A percentile compares a stretch with the other conserved stretches of the same genome.
These are phyloP conservation scores for Erethizon dorsatum DNA, from an alignment of 2,797 vertebrate species.

Conservation along the genomic window DNA sequence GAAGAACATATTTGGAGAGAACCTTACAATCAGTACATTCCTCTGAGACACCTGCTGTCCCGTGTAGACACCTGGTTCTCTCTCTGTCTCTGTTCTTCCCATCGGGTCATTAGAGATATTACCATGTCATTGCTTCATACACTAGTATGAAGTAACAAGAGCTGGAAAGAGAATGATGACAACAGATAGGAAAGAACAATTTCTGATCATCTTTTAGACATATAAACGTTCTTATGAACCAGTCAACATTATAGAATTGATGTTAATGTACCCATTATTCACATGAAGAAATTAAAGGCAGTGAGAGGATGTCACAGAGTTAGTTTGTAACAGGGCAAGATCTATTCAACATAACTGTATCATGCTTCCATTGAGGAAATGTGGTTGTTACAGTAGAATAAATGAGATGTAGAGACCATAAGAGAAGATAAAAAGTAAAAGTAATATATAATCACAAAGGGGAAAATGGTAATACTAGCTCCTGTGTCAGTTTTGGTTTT, in stretches of 20 bases:
- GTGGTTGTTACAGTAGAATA: background rate
- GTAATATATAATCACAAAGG: background rate
- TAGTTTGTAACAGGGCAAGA: background rate
- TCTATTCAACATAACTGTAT: background rate
- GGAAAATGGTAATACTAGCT: background rate
- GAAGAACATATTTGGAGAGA: background rate
- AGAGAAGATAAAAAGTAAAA: background rate
- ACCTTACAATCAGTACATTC: background rate
- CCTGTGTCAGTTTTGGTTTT: background rate
- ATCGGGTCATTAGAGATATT: background rate
- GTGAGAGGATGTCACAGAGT: background rate
- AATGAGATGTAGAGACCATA: background rate
- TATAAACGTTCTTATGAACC: background rate
- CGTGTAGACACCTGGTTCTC: background rate
- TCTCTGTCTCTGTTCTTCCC: background rate
- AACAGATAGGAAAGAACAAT: background rate
- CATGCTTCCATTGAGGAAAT: background rate
- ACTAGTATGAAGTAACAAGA: background rate
- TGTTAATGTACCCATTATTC: background rate
- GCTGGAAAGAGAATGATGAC: background rate
- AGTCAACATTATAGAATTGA: background rate
- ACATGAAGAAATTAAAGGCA: background rate
- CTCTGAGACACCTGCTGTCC: background rate
- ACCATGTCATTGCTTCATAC: background rate
- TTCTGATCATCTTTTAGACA: background rate